Evolutionary conservation across 2,888 invertebrate species (phyloP), one percentile per base, ranked within the genome.

Genomic region (Ennomos fuscantarius): DNA sequence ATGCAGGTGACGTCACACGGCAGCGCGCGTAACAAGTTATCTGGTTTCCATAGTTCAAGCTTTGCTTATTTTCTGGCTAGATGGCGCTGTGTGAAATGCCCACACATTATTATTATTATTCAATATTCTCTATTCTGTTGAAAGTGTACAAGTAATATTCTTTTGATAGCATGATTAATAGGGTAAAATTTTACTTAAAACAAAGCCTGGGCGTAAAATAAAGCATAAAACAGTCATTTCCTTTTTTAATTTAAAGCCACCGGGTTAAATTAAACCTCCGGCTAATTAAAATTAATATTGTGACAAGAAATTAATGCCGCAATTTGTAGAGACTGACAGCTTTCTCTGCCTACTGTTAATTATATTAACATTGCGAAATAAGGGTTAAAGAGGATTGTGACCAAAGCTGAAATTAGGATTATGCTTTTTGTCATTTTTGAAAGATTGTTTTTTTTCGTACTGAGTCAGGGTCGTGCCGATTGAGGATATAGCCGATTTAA

Each of bases 211-310:
- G 24, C 24, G 24, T 24, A 43, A 33, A 36, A 36, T 36, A n/a
- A 36, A 36, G 11, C n/a, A 6, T 40, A 13, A 24, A 13, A 5
- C 13, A 13, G 40, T 13, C 8, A 9, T 39, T 39, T 8, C 39
- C 37, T 9, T 46, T 48, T 55, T 55, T 55, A 55, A 55, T 48
- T 39, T 32, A 55, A 35, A 50, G 24, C 2, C 32, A 11, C 31
- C 24, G 33, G 37, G 36, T 41, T 24, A 40, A 48, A 52, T 48
- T 55, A 49, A 41, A 12, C 11, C 44, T 47, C 1, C 11, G 34
- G 35, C 40, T 58, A 43, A 49, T 53, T 41, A 41, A 46, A 56
- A 46, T 50, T 50, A 45, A 56, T 50, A 47, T 50, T 51, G 41
- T 43, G 46, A 48, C 50, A 51, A 41, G 55, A 54, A 41, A 45